Evolutionary conservation across 2,113 vertebrate genomes (phyloP).

Genomic region (Sigmodon hispidus): DNA sequence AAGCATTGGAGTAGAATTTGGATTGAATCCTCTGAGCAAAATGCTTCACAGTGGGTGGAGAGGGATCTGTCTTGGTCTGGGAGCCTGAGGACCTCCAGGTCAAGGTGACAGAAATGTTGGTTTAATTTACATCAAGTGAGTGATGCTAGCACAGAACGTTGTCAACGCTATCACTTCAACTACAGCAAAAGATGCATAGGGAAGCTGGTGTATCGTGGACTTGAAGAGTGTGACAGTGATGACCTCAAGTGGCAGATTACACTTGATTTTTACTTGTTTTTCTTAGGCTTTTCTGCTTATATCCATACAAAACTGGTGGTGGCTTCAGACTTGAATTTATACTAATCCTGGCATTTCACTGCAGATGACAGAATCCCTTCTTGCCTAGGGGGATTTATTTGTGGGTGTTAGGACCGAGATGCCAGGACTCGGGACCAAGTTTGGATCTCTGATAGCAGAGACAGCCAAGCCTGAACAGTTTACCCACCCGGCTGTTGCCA

Average conservation of each 20-base stretch:
- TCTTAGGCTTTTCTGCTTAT: not conserved
- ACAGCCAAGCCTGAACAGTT: not conserved
- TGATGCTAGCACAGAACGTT: not conserved
- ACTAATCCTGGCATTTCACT: not conserved
- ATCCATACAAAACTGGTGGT: not conserved
- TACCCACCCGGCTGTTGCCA: not conserved
- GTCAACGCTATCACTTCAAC: not conserved
- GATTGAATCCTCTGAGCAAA: not conserved
- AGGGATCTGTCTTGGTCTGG: not conserved
- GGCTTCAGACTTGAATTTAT: not conserved
- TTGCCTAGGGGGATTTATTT: not conserved
- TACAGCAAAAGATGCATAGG: not conserved
- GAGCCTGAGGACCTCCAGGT: not conserved
- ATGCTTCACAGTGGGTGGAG: not conserved
- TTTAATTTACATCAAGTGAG: not conserved
- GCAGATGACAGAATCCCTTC: not conserved
- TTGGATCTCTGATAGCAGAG: not conserved
- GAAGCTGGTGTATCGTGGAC: not conserved
- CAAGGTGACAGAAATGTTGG: not conserved
- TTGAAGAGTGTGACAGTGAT: not conserved
- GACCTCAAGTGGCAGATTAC: not conserved
- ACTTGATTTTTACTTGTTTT: constrained; percentile 25
- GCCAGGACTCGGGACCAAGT: not conserved
- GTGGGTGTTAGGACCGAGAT: not conserved
- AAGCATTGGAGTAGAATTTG: not conserved